phyloP scores from a whole-genome alignment of 2,113 vertebrate genomes.

The Pituophis catenifer region DNA sequence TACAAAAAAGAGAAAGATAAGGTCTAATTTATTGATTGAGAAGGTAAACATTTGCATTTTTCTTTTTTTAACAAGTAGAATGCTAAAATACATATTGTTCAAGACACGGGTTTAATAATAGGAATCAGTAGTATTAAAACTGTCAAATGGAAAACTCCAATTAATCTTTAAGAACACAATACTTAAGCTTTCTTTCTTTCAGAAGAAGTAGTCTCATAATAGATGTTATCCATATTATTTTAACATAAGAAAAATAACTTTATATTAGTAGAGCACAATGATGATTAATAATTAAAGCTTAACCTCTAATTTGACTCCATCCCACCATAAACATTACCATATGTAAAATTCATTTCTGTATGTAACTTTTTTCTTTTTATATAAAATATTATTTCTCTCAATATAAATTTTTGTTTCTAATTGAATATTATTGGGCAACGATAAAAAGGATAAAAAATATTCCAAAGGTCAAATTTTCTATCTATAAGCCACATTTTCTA shows the following conservation, averaged over 20 bases:
- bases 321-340: constrained; percentile 49
- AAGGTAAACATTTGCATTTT: not conserved
- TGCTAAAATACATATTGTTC: not conserved
- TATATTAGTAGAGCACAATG: constrained; percentile 5
- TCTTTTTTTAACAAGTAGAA: not conserved
- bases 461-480: constrained; percentile 6
- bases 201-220: not conserved
- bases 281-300: constrained; percentile 50
- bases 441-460: constrained; percentile 1
- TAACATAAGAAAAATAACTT: not conserved
- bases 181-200: constrained; percentile 28
- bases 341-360: constrained; percentile 32
- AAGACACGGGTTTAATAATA: not conserved
- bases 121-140: constrained; percentile 5
- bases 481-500: not conserved
- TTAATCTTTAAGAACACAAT: not conserved
- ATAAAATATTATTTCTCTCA: constrained; percentile 21
- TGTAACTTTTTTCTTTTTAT: constrained; percentile 38
- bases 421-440: not conserved
- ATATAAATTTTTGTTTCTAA: constrained; percentile 16
- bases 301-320: constrained; percentile 46
- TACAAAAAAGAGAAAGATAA: not conserved
- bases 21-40: not conserved
- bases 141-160: not conserved
- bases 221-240: not conserved